phyloP scores from a whole-genome alignment of 1,140 invertebrate species.

The Drosophila willistoni region DNA sequence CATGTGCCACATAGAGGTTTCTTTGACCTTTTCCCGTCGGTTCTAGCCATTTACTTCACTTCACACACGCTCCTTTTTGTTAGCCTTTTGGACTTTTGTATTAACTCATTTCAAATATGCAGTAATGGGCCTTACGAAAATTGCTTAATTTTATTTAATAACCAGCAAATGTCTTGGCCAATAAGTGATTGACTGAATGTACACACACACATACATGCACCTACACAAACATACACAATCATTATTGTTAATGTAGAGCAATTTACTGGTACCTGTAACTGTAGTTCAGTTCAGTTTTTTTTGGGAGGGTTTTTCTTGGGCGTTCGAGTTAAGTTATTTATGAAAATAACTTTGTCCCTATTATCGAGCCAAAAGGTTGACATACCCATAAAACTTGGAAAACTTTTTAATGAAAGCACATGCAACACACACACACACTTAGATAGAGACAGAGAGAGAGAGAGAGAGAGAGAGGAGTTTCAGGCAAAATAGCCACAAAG shows the following conservation, averaged over 20 bases:
- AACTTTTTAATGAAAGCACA: slow-evolving; percentile 11
- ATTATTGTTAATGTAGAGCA: slow-evolving; percentile 42
- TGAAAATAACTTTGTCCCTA: slow-evolving; percentile 44
- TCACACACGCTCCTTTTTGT: slow-evolving; percentile 16
- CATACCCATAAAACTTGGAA: slow-evolving; percentile 10
- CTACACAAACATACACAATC: slow-evolving; percentile 15
- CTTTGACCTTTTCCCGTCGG: slow-evolving; percentile 8
- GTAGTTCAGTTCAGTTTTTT: neutral
- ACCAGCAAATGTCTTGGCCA: slow-evolving; percentile 65
- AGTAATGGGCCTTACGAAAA: slow-evolving; percentile 48
- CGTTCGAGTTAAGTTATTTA: slow-evolving; percentile 39
- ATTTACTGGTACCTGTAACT: slow-evolving; percentile 16
- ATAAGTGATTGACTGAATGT: slow-evolving; percentile 62
- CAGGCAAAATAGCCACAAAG: slow-evolving; percentile 57
- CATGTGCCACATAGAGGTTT: neutral
- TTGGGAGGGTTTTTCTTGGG: slow-evolving; percentile 8
- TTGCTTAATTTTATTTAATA: slow-evolving; percentile 77
- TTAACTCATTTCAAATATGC: slow-evolving; percentile 66
- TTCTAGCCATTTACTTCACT: neutral
- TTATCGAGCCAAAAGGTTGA: slow-evolving; percentile 46
- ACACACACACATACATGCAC: slow-evolving; percentile 14
- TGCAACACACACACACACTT: neutral
- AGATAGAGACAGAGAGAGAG: neutral
- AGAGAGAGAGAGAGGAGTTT: neutral
- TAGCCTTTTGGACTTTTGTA: slow-evolving; percentile 31